Base-by-base conservation (phyloP, 1,140 invertebrate species). In the Formica exsecta region DNA sequence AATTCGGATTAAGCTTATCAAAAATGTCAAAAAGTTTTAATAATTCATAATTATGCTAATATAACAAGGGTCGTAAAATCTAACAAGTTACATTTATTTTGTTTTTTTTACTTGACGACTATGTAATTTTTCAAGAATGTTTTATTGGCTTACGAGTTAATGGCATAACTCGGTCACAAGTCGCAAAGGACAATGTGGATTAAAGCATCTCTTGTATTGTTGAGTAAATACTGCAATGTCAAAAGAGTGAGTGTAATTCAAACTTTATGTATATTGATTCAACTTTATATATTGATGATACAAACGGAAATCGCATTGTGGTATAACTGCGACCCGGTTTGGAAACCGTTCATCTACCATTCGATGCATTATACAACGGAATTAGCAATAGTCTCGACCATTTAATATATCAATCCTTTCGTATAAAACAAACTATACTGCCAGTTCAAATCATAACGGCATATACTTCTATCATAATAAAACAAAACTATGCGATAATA, bases 321-420 rank as follows among this genome's bases (percentile, higher is more conserved):
- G 87, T 41, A 70, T 84, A 79, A 74, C 77, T 73, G 87, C 19
- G 71, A 62, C 71, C 59, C 25, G 84, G 38, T 51, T 83, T 44
- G 19, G 54, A 62, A 41, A 38, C 25, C 70, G 73, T 89, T 89
- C 86, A 87, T 74, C 36, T 64, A 13, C 44, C 3, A 77, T 77
- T 84, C 80, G 25, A 36, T 61, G 41, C 51, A 41, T 84, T 48
- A 36, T 59, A 59, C 32, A 87, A n/a, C 9, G 19, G 59, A 25
- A 89, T 83, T 80, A 89, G 89, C 76, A 89, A 89, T 86, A 73
- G 79, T 54, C 25, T 59, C 29, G 19, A 36, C 54, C 38, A 54
- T 22, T 73, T 22, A 38, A 73, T 81, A 32, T 32, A 81, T 81
- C 51, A 71, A 73, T 81, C 13, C 25, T 61, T 22, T 16, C 9